Percentiles rank a stretch among this genome's conserved stretches.
phyloP scores from a whole-genome alignment of 1,140 invertebrate genomes.

The Latrodectus geometricus region DNA sequence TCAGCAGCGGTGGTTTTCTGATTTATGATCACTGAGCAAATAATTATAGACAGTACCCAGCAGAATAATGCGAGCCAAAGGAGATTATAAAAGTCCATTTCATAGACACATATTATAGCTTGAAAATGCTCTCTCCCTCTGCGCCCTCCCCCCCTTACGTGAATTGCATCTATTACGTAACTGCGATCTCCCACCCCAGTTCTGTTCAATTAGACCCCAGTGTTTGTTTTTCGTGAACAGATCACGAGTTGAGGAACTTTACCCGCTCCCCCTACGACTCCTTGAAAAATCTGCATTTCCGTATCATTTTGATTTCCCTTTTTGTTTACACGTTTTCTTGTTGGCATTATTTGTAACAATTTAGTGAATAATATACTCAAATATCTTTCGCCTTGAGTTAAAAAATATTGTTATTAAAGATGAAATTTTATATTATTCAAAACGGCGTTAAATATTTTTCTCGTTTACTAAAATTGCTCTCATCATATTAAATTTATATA shows the following conservation, averaged over 20 bases:
- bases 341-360: no score
- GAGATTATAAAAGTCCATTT: conserved; percentile 34
- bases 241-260: neutral
- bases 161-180: neutral
- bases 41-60: conserved; percentile 41
- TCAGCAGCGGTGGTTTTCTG: conserved; percentile 17
- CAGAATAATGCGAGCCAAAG: conserved; percentile 1
- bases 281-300: neutral
- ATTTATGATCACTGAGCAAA: conserved; percentile 58
- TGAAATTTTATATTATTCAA: no score
- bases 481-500: no score
- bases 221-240: conserved; percentile 5
- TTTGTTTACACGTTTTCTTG: neutral
- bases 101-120: conserved; percentile 51
- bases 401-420: no score
- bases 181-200: neutral
- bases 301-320: neutral
- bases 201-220: conserved; percentile 2
- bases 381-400: no score
- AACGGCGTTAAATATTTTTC: no score
- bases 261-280: neutral
- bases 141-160: neutral
- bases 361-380: no score
- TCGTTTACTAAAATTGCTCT: no score
- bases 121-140: neutral